Conservation (phyloP, 1,140 invertebrate genomes). For the Drosophila teissieri region DNA sequence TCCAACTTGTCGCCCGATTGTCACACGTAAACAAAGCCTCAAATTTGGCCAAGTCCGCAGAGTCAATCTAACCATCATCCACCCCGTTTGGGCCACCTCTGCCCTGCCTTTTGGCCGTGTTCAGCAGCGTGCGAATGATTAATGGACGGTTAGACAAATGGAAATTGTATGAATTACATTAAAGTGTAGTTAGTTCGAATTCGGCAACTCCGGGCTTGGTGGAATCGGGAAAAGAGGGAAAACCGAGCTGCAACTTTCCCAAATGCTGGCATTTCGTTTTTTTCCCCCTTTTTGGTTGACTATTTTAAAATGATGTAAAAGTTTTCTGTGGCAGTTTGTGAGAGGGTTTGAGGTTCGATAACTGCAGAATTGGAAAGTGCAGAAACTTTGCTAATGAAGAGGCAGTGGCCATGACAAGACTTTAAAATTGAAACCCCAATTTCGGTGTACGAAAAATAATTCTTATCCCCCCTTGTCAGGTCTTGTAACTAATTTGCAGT, state of each 20-base stretch:
- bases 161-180: constrained; percentile 83
- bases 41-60: constrained; percentile 56
- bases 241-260: constrained; percentile 49
- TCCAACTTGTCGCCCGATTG: constrained; percentile 79
- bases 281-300: constrained; percentile 1
- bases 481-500: constrained; percentile 57
- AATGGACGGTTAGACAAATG: constrained; percentile 79
- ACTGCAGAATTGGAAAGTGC: constrained; percentile 1
- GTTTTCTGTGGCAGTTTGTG: constrained; percentile 45
- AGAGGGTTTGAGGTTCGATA: constrained; percentile 19
- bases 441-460: constrained; percentile 4
- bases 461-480: constrained; percentile 20
- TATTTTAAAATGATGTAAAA: constrained; percentile 53
- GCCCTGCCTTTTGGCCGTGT: constrained; percentile 40
- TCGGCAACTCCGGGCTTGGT: constrained; percentile 27
- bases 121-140: constrained; percentile 80
- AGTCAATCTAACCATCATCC: constrained; percentile 29
- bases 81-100: constrained; percentile 6
- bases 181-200: constrained; percentile 78
- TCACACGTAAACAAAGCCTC: constrained; percentile 81
- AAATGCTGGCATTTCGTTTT: constrained; percentile 33
- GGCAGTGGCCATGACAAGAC: constrained; percentile 38
- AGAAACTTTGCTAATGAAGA: constrained; percentile 41
- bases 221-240: not conserved
- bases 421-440: constrained; percentile 26